Percentiles rank a stretch among this genome's conserved stretches.
Evolutionary conservation across 2,113 vertebrate species (phyloP).

Genomic region (Noturus placidus): DNA sequence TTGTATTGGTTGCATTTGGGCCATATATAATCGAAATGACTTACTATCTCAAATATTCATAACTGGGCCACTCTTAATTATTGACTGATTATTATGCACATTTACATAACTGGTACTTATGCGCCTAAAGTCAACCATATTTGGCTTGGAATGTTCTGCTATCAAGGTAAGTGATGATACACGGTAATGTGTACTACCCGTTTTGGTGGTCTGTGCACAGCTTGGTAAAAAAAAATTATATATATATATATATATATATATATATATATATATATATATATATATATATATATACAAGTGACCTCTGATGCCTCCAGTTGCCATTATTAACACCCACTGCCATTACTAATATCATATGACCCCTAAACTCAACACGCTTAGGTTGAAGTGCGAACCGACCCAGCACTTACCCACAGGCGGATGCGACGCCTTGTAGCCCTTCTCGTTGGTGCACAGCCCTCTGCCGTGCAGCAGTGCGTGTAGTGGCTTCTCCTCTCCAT

Average conservation of each 20-base stretch:
- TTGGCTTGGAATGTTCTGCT: neutral
- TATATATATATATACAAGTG: too few species aligned
- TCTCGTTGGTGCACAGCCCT: constrained; percentile 92
- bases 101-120: neutral
- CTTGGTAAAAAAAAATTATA: too few species aligned
- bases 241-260: too few species aligned
- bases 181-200: neutral
- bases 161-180: neutral
- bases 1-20: neutral
- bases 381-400: constrained; percentile 16
- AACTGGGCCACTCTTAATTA: neutral
- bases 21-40: neutral
- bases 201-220: constrained; percentile 15
- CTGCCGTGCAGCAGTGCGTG: constrained; percentile 94
- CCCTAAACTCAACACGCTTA: neutral
- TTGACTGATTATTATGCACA: neutral
- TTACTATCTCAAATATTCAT: neutral
- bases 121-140: neutral
- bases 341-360: neutral
- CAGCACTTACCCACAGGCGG: constrained; percentile 82
- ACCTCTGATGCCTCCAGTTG: constrained; percentile 4
- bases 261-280: too few species aligned
- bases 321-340: neutral
- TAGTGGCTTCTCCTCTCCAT: constrained; percentile 95
- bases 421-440: constrained; percentile 87